phyloP scores from a whole-genome alignment of 2,888 invertebrate genomes.

The Rhodophaea formosa region DNA sequence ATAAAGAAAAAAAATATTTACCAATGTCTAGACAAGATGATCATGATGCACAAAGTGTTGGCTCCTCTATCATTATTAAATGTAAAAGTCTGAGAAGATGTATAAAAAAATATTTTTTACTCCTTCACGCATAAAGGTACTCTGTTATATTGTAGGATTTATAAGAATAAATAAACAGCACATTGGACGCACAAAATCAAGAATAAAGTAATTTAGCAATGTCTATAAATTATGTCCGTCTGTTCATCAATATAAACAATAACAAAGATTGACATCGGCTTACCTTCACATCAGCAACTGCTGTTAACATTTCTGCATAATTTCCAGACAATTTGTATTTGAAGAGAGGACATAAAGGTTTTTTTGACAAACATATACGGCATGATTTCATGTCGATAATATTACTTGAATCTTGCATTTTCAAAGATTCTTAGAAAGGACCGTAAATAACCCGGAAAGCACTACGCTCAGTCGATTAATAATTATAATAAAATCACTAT shows the following conservation, averaged over 20 bases:
- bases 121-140: no score
- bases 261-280: slow-evolving; percentile 24
- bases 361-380: slow-evolving; percentile 70
- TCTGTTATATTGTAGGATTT: no score
- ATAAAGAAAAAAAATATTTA: no score
- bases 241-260: neutral
- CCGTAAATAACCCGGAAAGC: slow-evolving; percentile 44
- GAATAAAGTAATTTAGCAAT: no score
- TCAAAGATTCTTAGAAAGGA: slow-evolving; percentile 25
- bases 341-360: slow-evolving; percentile 69
- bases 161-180: no score
- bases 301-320: slow-evolving; percentile 78
- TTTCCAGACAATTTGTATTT: slow-evolving; percentile 73
- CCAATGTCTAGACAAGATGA: no score
- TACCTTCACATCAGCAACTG: slow-evolving; percentile 75
- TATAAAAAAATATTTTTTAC: no score
- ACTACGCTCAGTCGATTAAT: slow-evolving; percentile 34
- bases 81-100: no score
- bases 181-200: neutral
- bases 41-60: no score
- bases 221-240: no score
- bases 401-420: slow-evolving; percentile 55
- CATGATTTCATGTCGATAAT: slow-evolving; percentile 63
- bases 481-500: slow-evolving; percentile 25
- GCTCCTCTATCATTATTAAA: no score